Percentiles rank a stretch among this genome's conserved stretches.
These are phyloP conservation scores for Tetraodon nigroviridis DNA, from an alignment of 2,113 vertebrate species.

Conservation along the genomic window DNA sequence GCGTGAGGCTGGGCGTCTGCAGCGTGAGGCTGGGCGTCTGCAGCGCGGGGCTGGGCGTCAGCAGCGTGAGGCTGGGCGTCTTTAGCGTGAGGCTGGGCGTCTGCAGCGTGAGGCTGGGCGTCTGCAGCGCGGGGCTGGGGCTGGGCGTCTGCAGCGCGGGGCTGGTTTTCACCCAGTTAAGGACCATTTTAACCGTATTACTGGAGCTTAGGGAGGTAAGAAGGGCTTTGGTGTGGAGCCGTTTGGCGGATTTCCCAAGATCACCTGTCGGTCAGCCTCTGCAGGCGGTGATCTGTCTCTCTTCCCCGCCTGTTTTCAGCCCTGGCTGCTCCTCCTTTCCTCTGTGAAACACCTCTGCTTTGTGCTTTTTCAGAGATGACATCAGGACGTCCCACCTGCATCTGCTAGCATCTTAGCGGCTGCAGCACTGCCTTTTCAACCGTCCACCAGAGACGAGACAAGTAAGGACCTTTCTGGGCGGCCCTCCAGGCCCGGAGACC, in stretches of 20 bases:
- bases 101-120: background rate
- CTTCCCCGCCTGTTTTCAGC: too few relatives aligned
- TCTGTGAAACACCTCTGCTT: too few relatives aligned
- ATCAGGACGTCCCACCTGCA: background rate
- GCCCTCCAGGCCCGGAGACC: background rate
- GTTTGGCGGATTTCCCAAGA: constrained; percentile 30
- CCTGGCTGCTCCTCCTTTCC: too few relatives aligned
- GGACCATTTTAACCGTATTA: constrained; percentile 19
- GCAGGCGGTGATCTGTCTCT: too few relatives aligned
- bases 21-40: too few relatives aligned
- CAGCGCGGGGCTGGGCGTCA: constrained; percentile 38
- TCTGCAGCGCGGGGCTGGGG: constrained; percentile 5
- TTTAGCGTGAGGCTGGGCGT: background rate
- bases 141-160: constrained; percentile 16
- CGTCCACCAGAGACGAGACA: background rate
- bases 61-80: background rate
- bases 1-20: constrained; percentile 37
- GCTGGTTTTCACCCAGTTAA: constrained; percentile 50
- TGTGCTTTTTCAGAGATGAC: too few relatives aligned
- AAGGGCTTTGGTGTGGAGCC: constrained; percentile 31
- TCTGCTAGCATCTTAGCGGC: background rate
- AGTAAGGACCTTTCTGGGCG: constrained; percentile 1
- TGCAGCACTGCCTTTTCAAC: too few relatives aligned
- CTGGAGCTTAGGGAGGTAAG: constrained; percentile 25
- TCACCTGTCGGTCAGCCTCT: constrained; percentile 35